Conservation (phyloP, 2,113 vertebrate species). For the Sarotherodon lohbergeri region DNA sequence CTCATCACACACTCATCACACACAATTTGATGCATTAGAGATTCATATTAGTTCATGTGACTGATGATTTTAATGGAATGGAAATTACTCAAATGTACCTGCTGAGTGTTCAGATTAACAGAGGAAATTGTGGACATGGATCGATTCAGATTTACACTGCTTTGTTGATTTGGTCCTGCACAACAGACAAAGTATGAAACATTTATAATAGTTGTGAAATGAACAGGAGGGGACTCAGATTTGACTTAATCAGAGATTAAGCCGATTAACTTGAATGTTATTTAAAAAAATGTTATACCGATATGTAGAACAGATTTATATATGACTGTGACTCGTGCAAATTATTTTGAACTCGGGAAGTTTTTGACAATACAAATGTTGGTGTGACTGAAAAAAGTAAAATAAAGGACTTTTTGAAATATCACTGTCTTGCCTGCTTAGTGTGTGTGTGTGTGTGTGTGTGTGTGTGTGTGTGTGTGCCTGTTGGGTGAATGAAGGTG, state of each 20-base stretch:
- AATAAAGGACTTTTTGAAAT: slow-evolving; percentile 57
- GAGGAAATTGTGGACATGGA: not conserved
- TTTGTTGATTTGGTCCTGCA: not conserved
- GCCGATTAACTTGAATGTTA: slow-evolving; percentile 47
- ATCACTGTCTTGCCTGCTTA: not conserved
- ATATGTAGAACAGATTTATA: slow-evolving; percentile 52
- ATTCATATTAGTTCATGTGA: not conserved
- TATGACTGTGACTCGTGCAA: slow-evolving; percentile 48
- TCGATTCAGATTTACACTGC: not conserved
- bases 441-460: not conserved
- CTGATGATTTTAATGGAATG: not conserved
- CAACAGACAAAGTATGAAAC: not conserved
- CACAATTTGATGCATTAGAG: not conserved
- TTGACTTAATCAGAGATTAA: not conserved
- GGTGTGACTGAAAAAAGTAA: slow-evolving; percentile 44
- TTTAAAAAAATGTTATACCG: slow-evolving; percentile 14
- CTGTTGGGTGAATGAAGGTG: not conserved
- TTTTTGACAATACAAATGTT: slow-evolving; percentile 57
- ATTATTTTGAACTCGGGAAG: slow-evolving; percentile 55
- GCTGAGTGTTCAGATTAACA: not conserved
- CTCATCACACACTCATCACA: not conserved
- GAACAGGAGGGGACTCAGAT: not conserved
- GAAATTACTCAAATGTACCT: not conserved
- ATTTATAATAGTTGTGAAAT: not conserved
- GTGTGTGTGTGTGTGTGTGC: not conserved